Evolutionary conservation across 2,113 vertebrate species (phyloP).

Genomic region (Ageneiosus marmoratus): DNA sequence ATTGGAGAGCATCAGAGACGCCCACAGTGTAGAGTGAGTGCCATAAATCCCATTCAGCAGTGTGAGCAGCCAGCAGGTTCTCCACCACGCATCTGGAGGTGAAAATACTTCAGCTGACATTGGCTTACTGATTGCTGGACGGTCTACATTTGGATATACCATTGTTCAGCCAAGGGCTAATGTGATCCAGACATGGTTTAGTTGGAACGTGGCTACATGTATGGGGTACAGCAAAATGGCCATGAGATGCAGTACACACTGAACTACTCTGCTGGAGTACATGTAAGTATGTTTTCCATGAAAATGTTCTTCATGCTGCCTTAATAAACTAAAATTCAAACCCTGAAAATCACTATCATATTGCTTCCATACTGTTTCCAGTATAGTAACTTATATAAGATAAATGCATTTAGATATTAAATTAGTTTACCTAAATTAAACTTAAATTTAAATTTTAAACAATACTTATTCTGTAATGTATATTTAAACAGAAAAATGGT

Average conservation of each 20-base stretch:
- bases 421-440: not conserved
- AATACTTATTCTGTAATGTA: too few species aligned
- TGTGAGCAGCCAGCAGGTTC: conserved; percentile 39
- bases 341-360: not conserved
- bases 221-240: conserved; percentile 17
- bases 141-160: conserved; percentile 35
- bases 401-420: not conserved
- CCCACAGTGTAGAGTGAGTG: conserved; percentile 25
- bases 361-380: not conserved
- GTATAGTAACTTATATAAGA: not conserved
- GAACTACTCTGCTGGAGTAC: conserved; percentile 25
- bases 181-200: conserved; percentile 39
- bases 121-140: conserved; percentile 38
- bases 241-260: conserved; percentile 18
- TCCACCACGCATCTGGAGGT: conserved; percentile 26
- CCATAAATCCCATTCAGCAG: conserved; percentile 44
- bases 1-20: conserved; percentile 49
- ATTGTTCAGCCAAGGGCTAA: conserved; percentile 33
- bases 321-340: conserved; percentile 1
- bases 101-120: conserved; percentile 22
- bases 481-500: not conserved
- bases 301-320: not conserved
- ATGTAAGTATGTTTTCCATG: conserved; percentile 41
- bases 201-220: conserved; percentile 4
- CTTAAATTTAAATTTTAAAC: too few species aligned